Conservation (phyloP, 2,113 vertebrate species). For the Anguilla japonica region DNA sequence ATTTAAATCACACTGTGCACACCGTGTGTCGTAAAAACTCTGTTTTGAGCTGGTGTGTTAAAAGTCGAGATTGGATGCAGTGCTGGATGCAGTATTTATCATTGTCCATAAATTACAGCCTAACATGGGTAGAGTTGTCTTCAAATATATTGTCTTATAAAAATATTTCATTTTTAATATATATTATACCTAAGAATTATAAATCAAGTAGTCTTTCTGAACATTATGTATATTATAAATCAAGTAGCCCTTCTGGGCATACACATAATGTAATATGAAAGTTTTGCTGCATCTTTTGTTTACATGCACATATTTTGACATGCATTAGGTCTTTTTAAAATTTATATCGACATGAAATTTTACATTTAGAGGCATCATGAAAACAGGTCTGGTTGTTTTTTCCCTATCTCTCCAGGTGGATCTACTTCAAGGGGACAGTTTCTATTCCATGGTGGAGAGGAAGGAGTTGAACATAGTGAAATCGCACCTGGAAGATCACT, state of each 20-base stretch:
- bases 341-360: neutral
- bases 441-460: constrained; percentile 63
- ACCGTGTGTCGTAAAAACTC: neutral
- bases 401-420: constrained; percentile 56
- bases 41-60: neutral
- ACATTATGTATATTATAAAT: no score
- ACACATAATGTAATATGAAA: neutral
- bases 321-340: neutral
- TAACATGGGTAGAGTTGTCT: no score
- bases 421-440: constrained; percentile 65
- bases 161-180: no score
- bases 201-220: neutral
- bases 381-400: neutral
- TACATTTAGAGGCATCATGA: neutral
- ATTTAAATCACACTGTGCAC: neutral
- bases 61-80: neutral
- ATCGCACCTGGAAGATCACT: constrained; percentile 45
- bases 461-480: constrained; percentile 49
- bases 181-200: no score
- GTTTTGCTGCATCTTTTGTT: neutral
- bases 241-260: neutral
- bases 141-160: no score
- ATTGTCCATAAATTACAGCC: no score
- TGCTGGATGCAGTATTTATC: neutral
- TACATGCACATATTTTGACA: neutral